phyloP scores from a whole-genome alignment of 2,797 vertebrate species.

The Spea hammondii region DNA sequence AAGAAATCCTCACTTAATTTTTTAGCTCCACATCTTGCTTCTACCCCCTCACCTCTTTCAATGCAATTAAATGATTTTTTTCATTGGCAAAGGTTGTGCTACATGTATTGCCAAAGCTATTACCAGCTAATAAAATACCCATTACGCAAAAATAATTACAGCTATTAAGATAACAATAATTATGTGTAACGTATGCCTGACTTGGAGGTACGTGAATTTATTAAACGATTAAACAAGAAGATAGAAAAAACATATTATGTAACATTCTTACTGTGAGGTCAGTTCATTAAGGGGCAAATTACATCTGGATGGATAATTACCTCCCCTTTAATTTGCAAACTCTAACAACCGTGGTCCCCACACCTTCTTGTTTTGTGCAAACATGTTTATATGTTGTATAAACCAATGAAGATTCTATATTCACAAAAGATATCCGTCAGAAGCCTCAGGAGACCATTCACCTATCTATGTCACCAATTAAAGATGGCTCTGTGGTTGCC shows the following conservation, averaged over 20 bases:
- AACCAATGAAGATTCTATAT: too few species aligned
- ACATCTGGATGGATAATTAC: too few species aligned
- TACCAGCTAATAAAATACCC: conserved; percentile 42
- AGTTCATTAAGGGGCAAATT: too few species aligned
- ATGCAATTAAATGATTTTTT: conserved; percentile 38
- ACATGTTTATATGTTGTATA: too few species aligned
- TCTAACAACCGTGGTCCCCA: too few species aligned
- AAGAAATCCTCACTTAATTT: neutral
- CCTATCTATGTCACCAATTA: too few species aligned
- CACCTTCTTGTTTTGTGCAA: too few species aligned
- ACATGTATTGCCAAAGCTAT: conserved; percentile 38
- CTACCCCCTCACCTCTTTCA: neutral
- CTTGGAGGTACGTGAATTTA: conserved; percentile 30
- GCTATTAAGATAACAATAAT: conserved; percentile 47
- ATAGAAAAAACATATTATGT: conserved; percentile 12
- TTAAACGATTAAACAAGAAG: conserved; percentile 30
- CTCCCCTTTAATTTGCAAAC: too few species aligned
- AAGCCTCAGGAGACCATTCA: too few species aligned
- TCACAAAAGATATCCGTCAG: too few species aligned
- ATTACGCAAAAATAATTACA: conserved; percentile 50
- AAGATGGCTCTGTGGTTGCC: too few species aligned
- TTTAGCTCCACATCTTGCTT: neutral
- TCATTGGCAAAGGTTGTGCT: conserved; percentile 36
- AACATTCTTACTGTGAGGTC: too few species aligned
- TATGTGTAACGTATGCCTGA: conserved; percentile 30